Base-by-base conservation (phyloP, 2,113 vertebrate species). In the Dasypus novemcinctus region DNA sequence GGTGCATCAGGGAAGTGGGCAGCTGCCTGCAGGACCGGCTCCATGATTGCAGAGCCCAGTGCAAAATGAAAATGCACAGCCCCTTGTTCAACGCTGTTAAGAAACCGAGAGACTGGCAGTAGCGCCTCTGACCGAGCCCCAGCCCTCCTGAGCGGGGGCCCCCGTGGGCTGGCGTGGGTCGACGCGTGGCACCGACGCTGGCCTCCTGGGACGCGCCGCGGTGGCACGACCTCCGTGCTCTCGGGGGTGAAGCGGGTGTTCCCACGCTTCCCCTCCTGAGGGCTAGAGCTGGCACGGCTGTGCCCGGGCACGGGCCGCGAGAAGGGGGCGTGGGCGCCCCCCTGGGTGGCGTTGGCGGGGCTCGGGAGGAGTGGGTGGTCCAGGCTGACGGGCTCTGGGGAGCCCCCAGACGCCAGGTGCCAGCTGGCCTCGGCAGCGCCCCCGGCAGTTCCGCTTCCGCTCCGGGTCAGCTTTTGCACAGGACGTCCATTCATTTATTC, bases 111-210 rank as follows among this genome's bases (percentile, higher is more conserved):
- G 1, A 9, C 8, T 33, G 71, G 46, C 21, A 5, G 57, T 21
- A n/a, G 54, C 11, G 54, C 21, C 20, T 57, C 27, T 21, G 31
- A 38, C 25, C 3, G 7, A 43, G 63, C 3, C 4, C 61, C 14
- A 36, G 8, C 7, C 21, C 20, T 36, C 27, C 78, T 61, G 78
- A 59, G 8, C 23, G 0, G 4, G 36, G 54, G 27, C 31, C 59
- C 61, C 12, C 2, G 25, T 11, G 18, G 15, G 7, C n/a, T 31
- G n/a, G 46, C 25, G 17, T 4, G 20, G 25, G 84, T 38, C 25
- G 1, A 21, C 7, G 11, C 57, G 3, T 5, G 27, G 14, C 0
- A 1, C 9, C 3, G 23, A 14, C 25, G 25, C 17, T 57, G 43
- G 59, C 43, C 68, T 4, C 68, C 63, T 3, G 7, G 59, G 7